A percentile compares a stretch with the other conserved stretches of the same genome.
Conservation (phyloP, 2,888 invertebrate species). For the Pecten maximus region DNA sequence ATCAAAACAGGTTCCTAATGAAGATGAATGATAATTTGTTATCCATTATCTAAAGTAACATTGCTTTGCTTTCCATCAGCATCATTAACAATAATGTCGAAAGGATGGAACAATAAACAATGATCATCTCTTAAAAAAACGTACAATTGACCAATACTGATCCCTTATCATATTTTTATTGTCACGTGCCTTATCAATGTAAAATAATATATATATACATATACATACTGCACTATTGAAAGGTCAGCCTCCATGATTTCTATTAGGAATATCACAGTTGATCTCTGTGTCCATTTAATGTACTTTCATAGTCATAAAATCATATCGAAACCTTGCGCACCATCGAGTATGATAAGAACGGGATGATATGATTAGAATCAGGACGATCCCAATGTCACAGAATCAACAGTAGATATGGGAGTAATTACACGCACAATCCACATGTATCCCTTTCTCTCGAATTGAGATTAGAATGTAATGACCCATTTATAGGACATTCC, state of each 20-base stretch:
- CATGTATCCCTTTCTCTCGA: constrained; percentile 3
- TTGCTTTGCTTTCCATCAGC: not conserved
- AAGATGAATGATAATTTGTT: not conserved
- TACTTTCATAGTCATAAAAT: constrained; percentile 25
- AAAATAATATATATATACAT: not conserved
- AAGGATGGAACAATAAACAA: not conserved
- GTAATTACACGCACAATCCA: constrained; percentile 11
- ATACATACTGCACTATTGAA: not conserved
- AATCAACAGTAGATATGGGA: constrained; percentile 7
- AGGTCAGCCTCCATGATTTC: not conserved
- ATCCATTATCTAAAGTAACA: not conserved
- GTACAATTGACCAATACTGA: not conserved
- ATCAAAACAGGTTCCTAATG: too few relatives aligned
- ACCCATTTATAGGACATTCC: not conserved
- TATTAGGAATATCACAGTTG: not conserved
- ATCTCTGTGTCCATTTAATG: constrained; percentile 16
- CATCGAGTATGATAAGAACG: not conserved
- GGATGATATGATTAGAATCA: not conserved
- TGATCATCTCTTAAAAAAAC: not conserved
- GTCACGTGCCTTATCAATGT: not conserved
- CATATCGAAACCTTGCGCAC: constrained; percentile 18
- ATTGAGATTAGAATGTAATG: constrained; percentile 26
- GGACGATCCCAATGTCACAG: constrained; percentile 4
- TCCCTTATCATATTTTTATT: not conserved
- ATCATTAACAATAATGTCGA: not conserved